Evolutionary conservation across 1,140 invertebrate species (phyloP).

Genomic region (Brachionus rubens): DNA sequence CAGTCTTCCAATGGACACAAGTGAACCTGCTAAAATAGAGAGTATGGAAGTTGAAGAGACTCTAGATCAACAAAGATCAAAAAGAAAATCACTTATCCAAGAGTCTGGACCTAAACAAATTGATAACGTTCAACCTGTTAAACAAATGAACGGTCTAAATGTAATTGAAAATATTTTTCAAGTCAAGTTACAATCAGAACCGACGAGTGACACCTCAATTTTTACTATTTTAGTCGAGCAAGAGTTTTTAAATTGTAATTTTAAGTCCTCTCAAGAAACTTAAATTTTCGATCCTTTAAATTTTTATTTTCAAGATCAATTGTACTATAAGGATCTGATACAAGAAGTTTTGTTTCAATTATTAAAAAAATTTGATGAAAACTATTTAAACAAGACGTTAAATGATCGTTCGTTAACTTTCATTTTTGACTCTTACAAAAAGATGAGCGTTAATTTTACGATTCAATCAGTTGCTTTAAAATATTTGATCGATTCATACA

Average conservation of each 20-base stretch:
- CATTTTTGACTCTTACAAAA: conserved; percentile 18
- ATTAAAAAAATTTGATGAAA: conserved; percentile 1
- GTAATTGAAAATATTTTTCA: conserved; percentile 38
- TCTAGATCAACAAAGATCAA: neutral
- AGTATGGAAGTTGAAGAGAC: conserved; percentile 17
- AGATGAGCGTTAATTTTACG: neutral
- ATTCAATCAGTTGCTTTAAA: conserved; percentile 39
- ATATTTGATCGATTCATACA: conserved; percentile 20
- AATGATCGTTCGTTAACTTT: neutral
- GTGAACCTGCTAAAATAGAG: neutral
- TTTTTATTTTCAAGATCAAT: conserved; percentile 10
- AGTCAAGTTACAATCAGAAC: conserved; percentile 2
- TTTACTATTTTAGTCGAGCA: neutral
- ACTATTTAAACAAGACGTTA: neutral
- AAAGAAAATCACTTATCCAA: neutral
- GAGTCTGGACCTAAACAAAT: neutral
- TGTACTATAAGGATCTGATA: neutral
- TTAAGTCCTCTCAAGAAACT: neutral
- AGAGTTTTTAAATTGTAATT: conserved; percentile 28
- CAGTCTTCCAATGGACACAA: neutral
- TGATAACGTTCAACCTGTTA: neutral
- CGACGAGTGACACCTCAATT: neutral
- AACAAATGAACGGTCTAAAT: neutral
- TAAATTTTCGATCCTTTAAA: neutral
- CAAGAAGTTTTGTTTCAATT: conserved; percentile 15